Base-by-base conservation (phyloP, 2,113 vertebrate species). In the Amphiprion percula region DNA sequence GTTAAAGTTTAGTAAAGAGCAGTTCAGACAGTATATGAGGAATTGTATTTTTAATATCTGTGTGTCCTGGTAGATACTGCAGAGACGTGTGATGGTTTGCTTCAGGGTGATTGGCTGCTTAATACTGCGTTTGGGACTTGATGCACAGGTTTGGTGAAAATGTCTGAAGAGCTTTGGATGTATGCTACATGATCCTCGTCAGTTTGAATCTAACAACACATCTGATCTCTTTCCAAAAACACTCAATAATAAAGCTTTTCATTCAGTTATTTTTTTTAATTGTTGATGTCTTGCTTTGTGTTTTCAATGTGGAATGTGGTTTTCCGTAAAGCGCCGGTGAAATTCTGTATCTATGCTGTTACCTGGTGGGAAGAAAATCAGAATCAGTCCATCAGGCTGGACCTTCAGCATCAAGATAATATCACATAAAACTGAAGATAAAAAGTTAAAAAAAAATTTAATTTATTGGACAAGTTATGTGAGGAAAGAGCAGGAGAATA, bases 231-330 rank as follows among this genome's bases (percentile, higher is more conserved):
- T 83, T 74, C 56, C 66, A 66, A 60, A 82, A 85, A 68, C 46
- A 64, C 28, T 50, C 63, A 89, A 80, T 90, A 88, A 90, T 88
- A 59, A n/a, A 74, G 44, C 54, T 82, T 85, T 80, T 80, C 85
- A 79, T 73, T 68, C 59, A 73, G 19, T 6, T 24, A 4, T 23
- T 66, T 55, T 55, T 11, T 39, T 54, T 46, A 17, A 37, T 19
- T 26, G 12, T n/a, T 55, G 3, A 10, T 21, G 14, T 17, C 9
- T 23, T 54, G 52, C 21, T 54, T 55, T 52, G 19, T 10, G n/a
- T 8, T 52, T 52, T 16, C 30, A 10, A 1, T n/a, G 19, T 21
- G 49, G 19, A 52, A 6, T n/a, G 5, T n/a, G 47, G 16, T 17
- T 4, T 49, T 15, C 47, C 16, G 17, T 19, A 49, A 19, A 49